Percentiles rank a stretch among this genome's conserved stretches.
phyloP scores from a whole-genome alignment of 2,113 vertebrate species.

The Agapornis roseicollis region DNA sequence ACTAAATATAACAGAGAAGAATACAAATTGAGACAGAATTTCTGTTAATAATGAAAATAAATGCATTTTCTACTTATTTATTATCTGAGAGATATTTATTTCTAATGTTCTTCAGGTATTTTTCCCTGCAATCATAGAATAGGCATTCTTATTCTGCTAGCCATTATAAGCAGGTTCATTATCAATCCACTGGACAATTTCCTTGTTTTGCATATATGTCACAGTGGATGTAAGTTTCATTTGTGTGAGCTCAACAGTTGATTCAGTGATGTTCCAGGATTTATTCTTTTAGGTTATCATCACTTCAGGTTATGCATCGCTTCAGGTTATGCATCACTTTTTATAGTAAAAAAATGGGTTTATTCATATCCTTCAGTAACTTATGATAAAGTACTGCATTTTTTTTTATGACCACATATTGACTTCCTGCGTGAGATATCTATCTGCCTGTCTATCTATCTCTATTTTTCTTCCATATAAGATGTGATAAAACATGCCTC shows the following conservation, averaged over 20 bases:
- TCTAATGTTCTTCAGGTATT: background rate
- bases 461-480: background rate
- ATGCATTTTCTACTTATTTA: background rate
- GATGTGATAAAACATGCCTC: background rate
- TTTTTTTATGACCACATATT: background rate
- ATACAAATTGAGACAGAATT: background rate
- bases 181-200: background rate
- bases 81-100: background rate
- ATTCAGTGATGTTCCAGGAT: background rate
- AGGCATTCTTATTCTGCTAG: background rate
- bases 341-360: background rate
- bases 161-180: background rate
- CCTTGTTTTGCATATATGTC: background rate
- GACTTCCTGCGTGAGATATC: background rate
- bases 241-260: background rate
- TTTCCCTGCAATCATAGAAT: background rate
- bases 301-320: too few relatives aligned
- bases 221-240: background rate
- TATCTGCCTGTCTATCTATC: background rate
- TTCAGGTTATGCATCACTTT: too few relatives aligned
- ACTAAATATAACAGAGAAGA: background rate
- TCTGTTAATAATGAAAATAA: background rate
- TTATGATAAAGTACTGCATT: background rate
- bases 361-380: background rate
- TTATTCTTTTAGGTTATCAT: background rate